These are phyloP conservation scores for Myanophis thanlyinensis DNA, from an alignment of 2,113 vertebrate genomes.

Conservation along the genomic window DNA sequence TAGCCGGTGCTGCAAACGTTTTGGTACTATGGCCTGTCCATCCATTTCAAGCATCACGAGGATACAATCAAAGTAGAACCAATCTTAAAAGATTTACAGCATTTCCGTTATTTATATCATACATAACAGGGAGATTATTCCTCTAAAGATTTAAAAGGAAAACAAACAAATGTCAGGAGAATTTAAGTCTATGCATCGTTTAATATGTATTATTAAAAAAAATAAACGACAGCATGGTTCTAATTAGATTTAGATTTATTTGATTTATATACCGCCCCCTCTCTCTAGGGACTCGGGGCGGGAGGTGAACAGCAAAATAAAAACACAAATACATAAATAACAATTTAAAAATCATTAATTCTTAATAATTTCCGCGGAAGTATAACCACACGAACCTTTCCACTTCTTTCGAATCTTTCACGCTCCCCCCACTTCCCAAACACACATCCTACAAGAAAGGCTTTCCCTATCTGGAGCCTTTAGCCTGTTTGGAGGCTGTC, in stretches of 20 bases:
- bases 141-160: background rate
- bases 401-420: background rate
- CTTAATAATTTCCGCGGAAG: background rate
- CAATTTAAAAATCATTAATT: too few species aligned
- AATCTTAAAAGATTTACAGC: background rate
- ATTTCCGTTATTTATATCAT: background rate
- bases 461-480: background rate
- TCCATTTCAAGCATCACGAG: background rate
- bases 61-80: background rate
- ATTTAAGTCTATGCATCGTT: background rate
- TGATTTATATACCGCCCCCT: too few species aligned
- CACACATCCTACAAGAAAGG: background rate
- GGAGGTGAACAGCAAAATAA: too few species aligned
- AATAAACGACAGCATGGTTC: background rate
- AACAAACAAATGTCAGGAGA: background rate
- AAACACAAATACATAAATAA: too few species aligned
- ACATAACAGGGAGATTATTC: background rate
- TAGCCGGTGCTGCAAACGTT: background rate
- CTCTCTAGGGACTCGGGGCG: too few species aligned
- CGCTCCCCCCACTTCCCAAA: background rate
- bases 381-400: background rate
- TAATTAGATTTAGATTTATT: too few species aligned
- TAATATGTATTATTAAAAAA: background rate
- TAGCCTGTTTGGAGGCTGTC: background rate
- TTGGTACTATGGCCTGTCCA: background rate